Base-by-base conservation (phyloP, 2,113 vertebrate genomes). In the Electrona antarctica region DNA sequence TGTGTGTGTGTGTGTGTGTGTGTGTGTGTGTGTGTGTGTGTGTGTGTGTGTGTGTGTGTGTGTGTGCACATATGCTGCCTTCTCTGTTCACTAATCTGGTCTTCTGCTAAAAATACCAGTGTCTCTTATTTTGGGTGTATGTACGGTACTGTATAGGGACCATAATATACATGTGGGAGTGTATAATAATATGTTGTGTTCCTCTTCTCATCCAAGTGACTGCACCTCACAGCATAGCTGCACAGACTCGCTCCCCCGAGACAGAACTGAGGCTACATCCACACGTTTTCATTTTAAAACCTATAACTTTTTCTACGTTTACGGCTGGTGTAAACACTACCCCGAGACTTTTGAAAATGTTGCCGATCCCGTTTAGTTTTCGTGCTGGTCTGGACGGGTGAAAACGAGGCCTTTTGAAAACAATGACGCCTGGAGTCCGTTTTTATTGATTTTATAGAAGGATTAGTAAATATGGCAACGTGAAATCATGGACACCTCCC, bases 151-250 rank as follows among this genome's bases (percentile, higher is more conserved):
- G 33, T 41, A 64, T 71, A 68, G 49, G 47, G 59, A 60, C 74
- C 58, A 74, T 77, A 80, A 55, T 83, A 72, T 80, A 41, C 33
- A 69, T 65, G 57, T 48, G 29, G 56, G 84, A 78, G 77, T 67
- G 79, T 52, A 68, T 82, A 83, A 83, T 85, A 85, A 81, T 82
- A 55, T 70, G 69, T 79, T 79, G 70, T 74, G n/a, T 74, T 85
- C 71, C 68, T 73, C 70, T 74, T 68, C 67, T 33, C 62, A 70
- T 62, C 47, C 28, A 47, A 56, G 61, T 61, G 48, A 64, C 67
- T 68, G 67, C 51, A 66, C 68, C 10, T 67, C 60, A 71, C 57
- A 74, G 21, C 65, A 64, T 9, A 48, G 52, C 54, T 28, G 7
- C 50, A 28, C 55, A 46, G 11, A 13, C n/a, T 54, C 13, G 11